These are phyloP conservation scores for Speoplatyrhinus poulsoni DNA, from an alignment of 2,113 vertebrate genomes.

Conservation along the genomic window DNA sequence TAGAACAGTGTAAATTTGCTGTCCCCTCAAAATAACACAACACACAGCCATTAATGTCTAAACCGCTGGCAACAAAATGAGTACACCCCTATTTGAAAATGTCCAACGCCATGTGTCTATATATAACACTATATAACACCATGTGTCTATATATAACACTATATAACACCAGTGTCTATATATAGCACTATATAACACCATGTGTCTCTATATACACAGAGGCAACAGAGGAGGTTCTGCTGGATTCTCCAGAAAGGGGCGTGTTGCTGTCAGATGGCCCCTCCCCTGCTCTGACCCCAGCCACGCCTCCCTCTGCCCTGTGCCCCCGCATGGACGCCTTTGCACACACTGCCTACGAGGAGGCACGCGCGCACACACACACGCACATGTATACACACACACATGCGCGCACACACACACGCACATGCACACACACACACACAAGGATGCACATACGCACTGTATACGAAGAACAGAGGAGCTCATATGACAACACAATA, in stretches of 20 bases:
- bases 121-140: no score
- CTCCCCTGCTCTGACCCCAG: constrained; percentile 90
- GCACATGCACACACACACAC: not conserved
- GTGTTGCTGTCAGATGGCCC: constrained; percentile 90
- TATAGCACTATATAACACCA: no score
- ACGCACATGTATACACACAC: not conserved
- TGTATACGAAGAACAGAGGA: not conserved
- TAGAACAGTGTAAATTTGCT: no score
- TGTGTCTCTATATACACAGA: constrained; percentile 68
- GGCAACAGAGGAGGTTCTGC: constrained; percentile 94
- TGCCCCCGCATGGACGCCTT: constrained; percentile 84
- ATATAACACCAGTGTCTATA: no score
- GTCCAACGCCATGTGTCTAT: no score
- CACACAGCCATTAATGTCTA: no score
- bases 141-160: no score
- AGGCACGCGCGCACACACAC: constrained; percentile 73
- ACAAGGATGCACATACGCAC: not conserved
- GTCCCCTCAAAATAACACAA: no score
- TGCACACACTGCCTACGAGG: constrained; percentile 87
- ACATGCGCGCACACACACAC: not conserved
- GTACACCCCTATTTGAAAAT: no score
- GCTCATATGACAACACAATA: no score
- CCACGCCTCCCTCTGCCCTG: constrained; percentile 87
- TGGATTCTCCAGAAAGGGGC: constrained; percentile 94
- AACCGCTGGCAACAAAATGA: no score